Conservation (phyloP, 2,113 vertebrate species). For the Lophius piscatorius region DNA sequence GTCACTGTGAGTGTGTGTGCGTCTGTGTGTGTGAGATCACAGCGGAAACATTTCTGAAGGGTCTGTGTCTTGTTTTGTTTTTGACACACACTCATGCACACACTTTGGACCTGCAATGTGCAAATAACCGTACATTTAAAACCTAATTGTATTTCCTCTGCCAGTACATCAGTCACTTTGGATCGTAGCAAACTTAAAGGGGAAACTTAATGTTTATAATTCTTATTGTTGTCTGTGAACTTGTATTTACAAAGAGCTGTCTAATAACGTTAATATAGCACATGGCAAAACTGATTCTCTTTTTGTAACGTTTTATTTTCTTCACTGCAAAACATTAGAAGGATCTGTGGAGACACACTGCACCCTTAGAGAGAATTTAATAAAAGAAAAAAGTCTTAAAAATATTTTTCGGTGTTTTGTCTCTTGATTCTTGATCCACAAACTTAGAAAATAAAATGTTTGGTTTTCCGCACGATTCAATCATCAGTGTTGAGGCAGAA, state of each 20-base stretch:
- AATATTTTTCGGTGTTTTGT: background rate
- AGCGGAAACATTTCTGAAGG: conserved; percentile 10
- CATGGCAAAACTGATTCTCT: conserved; percentile 61
- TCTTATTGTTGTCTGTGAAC: conserved; percentile 63
- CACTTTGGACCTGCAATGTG: conserved; percentile 62
- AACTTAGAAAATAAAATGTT: conserved; percentile 2
- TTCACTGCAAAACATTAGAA: conserved; percentile 67
- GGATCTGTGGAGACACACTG: conserved; percentile 66
- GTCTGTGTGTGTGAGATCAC: conserved; percentile 9
- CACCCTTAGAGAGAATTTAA: conserved; percentile 80
- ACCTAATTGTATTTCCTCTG: conserved; percentile 51
- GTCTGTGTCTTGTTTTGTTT: conserved; percentile 6
- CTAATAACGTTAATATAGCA: conserved; percentile 72
- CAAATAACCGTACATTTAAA: conserved; percentile 57
- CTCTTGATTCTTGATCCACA: background rate
- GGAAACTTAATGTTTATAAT: conserved; percentile 67
- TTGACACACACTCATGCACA: conserved; percentile 30
- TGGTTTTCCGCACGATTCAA: conserved; percentile 2
- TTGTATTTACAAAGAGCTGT: conserved; percentile 64
- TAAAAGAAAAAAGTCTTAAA: conserved; percentile 79
- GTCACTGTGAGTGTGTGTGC: conserved; percentile 19
- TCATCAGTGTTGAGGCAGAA: conserved; percentile 11
- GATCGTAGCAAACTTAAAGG: conserved; percentile 77
- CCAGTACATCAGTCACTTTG: conserved; percentile 73
- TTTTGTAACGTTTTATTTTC: conserved; percentile 72